Conservation (phyloP, 1,140 invertebrate genomes). For the Rhynchophorus ferrugineus region DNA sequence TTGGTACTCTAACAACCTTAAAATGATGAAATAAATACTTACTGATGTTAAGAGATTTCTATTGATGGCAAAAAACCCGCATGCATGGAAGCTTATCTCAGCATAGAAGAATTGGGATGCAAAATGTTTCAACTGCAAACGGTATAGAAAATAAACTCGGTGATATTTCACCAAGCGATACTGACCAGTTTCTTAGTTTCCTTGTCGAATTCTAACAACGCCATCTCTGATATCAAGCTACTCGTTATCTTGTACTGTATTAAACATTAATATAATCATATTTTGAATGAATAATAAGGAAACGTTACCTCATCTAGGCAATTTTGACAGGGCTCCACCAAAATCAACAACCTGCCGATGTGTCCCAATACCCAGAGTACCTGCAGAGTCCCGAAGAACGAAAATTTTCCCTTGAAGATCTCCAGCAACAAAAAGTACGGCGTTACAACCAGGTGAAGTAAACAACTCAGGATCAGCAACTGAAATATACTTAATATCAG, state of each 20-base stretch:
- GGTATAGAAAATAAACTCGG: background rate
- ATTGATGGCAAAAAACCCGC: constrained; percentile 56
- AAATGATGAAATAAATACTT: too few species aligned
- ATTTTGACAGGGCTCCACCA: constrained; percentile 60
- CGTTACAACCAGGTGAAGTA: constrained; percentile 63
- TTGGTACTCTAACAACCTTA: too few species aligned
- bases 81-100: constrained; percentile 54
- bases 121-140: constrained; percentile 52
- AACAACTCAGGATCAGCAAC: constrained; percentile 54
- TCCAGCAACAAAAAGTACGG: constrained; percentile 63
- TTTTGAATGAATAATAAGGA: too few species aligned
- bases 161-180: background rate
- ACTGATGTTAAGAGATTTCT: constrained; percentile 58
- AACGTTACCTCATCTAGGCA: constrained; percentile 50
- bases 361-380: constrained; percentile 59
- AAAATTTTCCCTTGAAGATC: constrained; percentile 40
- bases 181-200: constrained; percentile 8
- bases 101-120: constrained; percentile 55
- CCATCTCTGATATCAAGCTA: constrained; percentile 4
- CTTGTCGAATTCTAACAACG: background rate
- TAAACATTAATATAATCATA: background rate
- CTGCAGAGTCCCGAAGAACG: constrained; percentile 47
- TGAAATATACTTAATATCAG: constrained; percentile 15
- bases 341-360: constrained; percentile 50
- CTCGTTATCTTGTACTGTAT: constrained; percentile 6